Evolutionary conservation across 2,113 vertebrate species (phyloP), one percentile per base, ranked within the genome.

Genomic region (Psammodynastes pulverulentus): DNA sequence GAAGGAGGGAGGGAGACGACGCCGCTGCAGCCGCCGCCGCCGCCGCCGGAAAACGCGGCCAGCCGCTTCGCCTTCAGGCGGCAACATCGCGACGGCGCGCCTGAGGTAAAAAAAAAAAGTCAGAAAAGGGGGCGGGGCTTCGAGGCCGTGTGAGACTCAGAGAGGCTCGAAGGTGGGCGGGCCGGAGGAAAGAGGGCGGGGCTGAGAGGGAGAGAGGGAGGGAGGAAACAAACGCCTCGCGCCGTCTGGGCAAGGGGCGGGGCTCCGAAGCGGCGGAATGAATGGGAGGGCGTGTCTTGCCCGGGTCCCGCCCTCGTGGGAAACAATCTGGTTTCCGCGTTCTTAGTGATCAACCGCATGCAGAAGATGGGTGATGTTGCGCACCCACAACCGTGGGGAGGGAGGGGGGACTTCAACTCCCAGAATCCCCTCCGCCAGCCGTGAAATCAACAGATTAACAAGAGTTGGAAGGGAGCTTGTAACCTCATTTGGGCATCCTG

Each of bases 1-100:
- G 3, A 51, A 92, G 85, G 46, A 90, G 96, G 84, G 97, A 94
- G 97, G 97, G 96, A 95, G 95, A 94, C 89, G 91, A 88, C 95
- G 94, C 90, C 3, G 29, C 58, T 45, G 95, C 94, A 86, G 90
- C 89, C 94, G 94, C 91, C 49, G 93, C 93, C 94, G 48, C 84
- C 96, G 89, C 91, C 89, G 89, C 94, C 91, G 94, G 93, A 92
- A 92, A 53, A 94, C 85, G 56, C 91, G 34, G 91, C 53, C 34
- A n/a, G 91, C 85, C 86, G 91, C 95, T 93, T 93, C 94, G 84
- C 89, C 92, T 95, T 29, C 52, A 53, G 91, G 94, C 95, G 84
- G 85, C 94, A 92, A 91, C 96, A 90, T 93, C 52, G 4, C 15
- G 23, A 34, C 86, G 4, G 5, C 19, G 90, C 29, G 21, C 88